Base-by-base conservation (phyloP, 2,888 invertebrate genomes). In the Mesorhabditis spiculigera region DNA sequence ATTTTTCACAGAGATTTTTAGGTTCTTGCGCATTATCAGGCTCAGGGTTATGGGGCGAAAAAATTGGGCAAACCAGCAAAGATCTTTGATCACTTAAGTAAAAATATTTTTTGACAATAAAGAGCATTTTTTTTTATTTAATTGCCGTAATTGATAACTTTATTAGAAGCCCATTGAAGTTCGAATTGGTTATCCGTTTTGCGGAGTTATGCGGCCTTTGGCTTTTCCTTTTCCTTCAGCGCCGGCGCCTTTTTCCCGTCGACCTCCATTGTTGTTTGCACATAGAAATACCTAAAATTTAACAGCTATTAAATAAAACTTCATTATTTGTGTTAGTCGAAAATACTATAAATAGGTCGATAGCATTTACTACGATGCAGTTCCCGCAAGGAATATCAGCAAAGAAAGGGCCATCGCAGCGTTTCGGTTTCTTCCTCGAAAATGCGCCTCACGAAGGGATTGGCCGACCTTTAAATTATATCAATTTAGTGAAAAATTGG, bases 391-490 rank as follows among this genome's bases (percentile, higher is more conserved):
- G 43, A 73, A 71, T 67, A 85, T 80, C 28, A 86, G 78, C 62
- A 83, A 70, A 28, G 79, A 72, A 84, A 82, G 1, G 84, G 85
- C 78, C 82, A 81, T 68, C 82, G 75, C 5, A 86, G 44, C 10
- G 84, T 77, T 44, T 82, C 74, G 8, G 86, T 85, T 71, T 86
- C 86, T 63, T 82, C 82, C 68, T 81, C 78, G 67, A 85, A 79
- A 44, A 86, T 82, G 43, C 86, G 72, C 68, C 86, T 79, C 62
- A 86, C 86, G 71, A 85, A 86, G 43, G 82, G 77, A n/a, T 43
- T 76, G 81, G 4, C 86, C 86, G 43, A 83, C 82, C 58, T 50
- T 13, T 2, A 50, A n/a, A 13, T n/a, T n/a, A n/a, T n/a, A n/a
- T n/a, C n/a, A n/a, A n/a, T n/a, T n/a, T n/a, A n/a, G 13, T 10